phyloP scores from a whole-genome alignment of 92 coral and sea anemone genomes.

The Porites lobata region DNA sequence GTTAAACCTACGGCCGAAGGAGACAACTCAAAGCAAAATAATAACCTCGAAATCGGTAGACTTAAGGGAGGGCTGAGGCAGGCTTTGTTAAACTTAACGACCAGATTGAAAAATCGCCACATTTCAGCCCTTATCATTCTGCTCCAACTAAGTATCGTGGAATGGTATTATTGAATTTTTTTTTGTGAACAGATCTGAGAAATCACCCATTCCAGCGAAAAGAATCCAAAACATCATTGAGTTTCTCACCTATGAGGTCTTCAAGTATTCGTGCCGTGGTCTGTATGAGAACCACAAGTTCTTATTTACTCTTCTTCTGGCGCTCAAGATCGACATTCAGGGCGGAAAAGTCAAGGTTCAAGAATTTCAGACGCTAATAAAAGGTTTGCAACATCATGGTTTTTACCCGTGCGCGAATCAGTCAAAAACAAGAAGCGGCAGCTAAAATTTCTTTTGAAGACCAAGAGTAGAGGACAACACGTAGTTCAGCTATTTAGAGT shows the following conservation, averaged over 20 bases:
- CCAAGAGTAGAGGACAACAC: neutral
- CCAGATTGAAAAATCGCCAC: too few species aligned
- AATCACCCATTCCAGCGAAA: conserved; percentile 93
- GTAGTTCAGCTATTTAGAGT: neutral
- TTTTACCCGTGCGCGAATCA: neutral
- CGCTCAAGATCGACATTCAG: conserved; percentile 93
- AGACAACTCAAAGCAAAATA: too few species aligned
- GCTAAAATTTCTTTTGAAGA: neutral
- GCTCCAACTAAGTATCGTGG: too few species aligned
- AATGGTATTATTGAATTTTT: neutral
- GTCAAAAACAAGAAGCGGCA: neutral
- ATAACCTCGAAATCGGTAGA: too few species aligned
- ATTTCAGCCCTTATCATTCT: too few species aligned
- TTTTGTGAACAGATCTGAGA: conserved; percentile 70
- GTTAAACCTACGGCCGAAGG: too few species aligned
- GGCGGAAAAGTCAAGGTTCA: conserved; percentile 77
- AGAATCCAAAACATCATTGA: conserved; percentile 95
- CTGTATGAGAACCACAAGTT: conserved; percentile 95
- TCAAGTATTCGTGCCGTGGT: conserved; percentile 93
- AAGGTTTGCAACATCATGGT: conserved; percentile 61
- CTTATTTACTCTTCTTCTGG: conserved; percentile 85
- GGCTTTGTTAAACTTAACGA: too few species aligned
- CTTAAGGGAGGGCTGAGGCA: too few species aligned
- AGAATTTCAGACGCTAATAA: conserved; percentile 86
- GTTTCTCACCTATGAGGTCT: conserved; percentile 90